Conservation (phyloP, 2,888 invertebrate species). For the Glomeris marginata region DNA sequence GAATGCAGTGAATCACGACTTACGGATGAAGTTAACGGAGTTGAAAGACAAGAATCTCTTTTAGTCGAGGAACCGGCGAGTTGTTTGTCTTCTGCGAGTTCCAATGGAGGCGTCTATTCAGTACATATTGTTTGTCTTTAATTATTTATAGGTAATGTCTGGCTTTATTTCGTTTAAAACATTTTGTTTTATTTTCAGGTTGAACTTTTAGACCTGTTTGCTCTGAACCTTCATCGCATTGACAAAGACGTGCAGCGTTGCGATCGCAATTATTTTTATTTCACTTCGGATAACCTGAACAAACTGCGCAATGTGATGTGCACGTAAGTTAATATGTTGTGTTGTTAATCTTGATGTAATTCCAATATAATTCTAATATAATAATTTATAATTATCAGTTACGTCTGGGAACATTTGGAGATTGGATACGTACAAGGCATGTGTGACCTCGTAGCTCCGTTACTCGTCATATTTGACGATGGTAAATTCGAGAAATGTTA, state of each 20-base stretch:
- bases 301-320: constrained; percentile 90
- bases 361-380: background rate
- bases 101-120: constrained; percentile 78
- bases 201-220: constrained; percentile 68
- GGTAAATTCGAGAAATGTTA: constrained; percentile 27
- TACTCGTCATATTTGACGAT: constrained; percentile 81
- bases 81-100: constrained; percentile 73
- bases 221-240: constrained; percentile 79
- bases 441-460: constrained; percentile 88
- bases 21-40: background rate
- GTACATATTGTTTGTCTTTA: constrained; percentile 34
- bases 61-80: constrained; percentile 36
- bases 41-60: background rate
- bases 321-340: constrained; percentile 50
- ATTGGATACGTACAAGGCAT: constrained; percentile 95
- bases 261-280: constrained; percentile 87
- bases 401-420: constrained; percentile 90
- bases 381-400: constrained; percentile 41
- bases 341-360: background rate
- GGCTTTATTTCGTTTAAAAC: background rate
- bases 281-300: constrained; percentile 73
- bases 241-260: constrained; percentile 94
- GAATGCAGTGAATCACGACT: constrained; percentile 16
- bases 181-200: constrained; percentile 38
- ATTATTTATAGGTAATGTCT: background rate